These are phyloP conservation scores for Thunnus albacares DNA, from an alignment of 2,797 vertebrate genomes.

Conservation along the genomic window DNA sequence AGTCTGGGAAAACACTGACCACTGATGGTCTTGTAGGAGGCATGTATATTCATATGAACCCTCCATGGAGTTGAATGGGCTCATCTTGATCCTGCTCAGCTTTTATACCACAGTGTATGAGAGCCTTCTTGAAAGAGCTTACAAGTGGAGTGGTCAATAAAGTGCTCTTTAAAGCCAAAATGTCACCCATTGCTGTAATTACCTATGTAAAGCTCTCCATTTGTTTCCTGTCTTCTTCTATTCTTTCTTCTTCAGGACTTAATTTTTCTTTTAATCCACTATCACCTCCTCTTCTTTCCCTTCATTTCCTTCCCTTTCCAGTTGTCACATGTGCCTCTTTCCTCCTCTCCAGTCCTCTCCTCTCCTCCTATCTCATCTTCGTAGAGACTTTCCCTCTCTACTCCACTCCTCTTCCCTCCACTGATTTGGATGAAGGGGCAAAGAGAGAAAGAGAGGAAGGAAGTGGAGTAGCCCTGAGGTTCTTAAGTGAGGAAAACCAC, in stretches of 20 bases:
- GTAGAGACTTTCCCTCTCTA: not conserved
- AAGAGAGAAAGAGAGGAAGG: slow-evolving; percentile 30
- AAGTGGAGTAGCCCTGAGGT: slow-evolving; percentile 13
- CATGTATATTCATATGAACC: not conserved
- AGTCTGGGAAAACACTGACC: no score
- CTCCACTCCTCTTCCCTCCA: not conserved
- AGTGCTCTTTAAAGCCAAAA: not conserved
- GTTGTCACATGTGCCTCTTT: not conserved
- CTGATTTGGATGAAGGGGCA: slow-evolving; percentile 41
- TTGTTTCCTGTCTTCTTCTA: not conserved
- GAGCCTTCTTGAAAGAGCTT: not conserved
- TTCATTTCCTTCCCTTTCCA: slow-evolving; percentile 7
- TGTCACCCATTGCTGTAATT: not conserved
- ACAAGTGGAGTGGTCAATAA: slow-evolving; percentile 9
- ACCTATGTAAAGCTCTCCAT: not conserved
- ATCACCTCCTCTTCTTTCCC: not conserved
- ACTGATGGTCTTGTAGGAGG: not conserved
- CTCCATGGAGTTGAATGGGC: slow-evolving; percentile 7
- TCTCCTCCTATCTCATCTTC: not conserved
- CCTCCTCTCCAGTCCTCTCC: not conserved
- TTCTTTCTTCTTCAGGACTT: not conserved
- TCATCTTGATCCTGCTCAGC: not conserved
- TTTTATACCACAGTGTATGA: not conserved
- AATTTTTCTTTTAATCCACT: slow-evolving; percentile 5
- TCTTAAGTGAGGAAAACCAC: slow-evolving; percentile 31